Percentiles rank a stretch among this genome's conserved stretches.
Evolutionary conservation across 2,113 vertebrate species (phyloP).

Genomic region (Pseudorectes ferrugineus): DNA sequence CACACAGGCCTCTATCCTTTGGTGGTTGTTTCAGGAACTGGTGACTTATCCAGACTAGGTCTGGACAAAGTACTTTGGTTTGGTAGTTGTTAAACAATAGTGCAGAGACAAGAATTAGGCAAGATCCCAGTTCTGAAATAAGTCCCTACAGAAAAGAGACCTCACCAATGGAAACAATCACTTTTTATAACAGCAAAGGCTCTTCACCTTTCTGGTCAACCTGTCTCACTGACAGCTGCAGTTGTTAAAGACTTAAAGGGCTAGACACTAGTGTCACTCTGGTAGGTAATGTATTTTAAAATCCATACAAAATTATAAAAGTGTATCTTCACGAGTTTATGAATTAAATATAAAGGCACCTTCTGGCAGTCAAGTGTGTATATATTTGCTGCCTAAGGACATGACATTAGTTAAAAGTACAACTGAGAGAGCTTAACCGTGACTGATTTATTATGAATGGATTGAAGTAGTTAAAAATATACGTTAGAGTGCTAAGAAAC

Average conservation of each 20-base stretch:
- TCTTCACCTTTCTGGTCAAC: not conserved
- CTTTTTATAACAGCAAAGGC: not conserved
- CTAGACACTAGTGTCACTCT: not conserved
- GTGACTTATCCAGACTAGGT: not conserved
- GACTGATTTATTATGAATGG: slow-evolving; percentile 17
- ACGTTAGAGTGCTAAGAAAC: not conserved
- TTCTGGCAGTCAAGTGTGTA: slow-evolving; percentile 24
- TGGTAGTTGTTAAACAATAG: not conserved
- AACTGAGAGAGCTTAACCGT: not conserved
- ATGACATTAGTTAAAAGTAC: not conserved
- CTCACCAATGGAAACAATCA: not conserved
- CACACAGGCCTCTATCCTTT: not conserved
- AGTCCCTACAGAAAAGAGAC: not conserved
- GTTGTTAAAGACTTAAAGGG: not conserved
- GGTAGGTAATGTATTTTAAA: not conserved
- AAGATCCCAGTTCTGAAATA: not conserved
- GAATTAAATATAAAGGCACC: slow-evolving; percentile 56
- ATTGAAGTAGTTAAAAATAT: slow-evolving; percentile 21
- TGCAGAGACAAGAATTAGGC: not conserved
- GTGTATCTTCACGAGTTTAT: not conserved
- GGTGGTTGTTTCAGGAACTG: not conserved
- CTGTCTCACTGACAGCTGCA: not conserved
- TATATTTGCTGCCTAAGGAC: slow-evolving; percentile 13
- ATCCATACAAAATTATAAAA: slow-evolving; percentile 4
- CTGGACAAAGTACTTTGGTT: slow-evolving; percentile 13